These are phyloP conservation scores for Mantis religiosa DNA, from an alignment of 2,888 invertebrate species.

Conservation along the genomic window DNA sequence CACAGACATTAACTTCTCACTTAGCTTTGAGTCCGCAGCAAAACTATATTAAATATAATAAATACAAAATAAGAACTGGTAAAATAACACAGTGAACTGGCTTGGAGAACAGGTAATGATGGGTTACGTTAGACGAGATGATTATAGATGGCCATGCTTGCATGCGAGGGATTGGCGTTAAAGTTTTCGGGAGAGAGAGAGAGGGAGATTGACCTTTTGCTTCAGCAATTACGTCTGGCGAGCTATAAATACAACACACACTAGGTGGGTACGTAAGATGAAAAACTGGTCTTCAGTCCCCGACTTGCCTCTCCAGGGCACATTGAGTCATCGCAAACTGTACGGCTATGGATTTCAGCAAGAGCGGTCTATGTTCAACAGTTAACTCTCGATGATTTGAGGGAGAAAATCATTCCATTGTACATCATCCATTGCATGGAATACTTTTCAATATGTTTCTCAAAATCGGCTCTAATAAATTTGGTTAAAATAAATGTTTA, in stretches of 20 bases:
- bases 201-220: background rate
- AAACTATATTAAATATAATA: background rate
- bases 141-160: background rate
- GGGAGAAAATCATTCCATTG: no score
- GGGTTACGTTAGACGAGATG: background rate
- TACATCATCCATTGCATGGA: no score
- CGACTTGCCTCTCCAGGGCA: background rate
- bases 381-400: no score
- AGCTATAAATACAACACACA: background rate
- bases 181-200: background rate
- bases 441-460: no score
- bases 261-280: background rate
- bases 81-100: background rate
- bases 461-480: no score
- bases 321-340: background rate
- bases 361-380: background rate
- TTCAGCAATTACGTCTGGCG: background rate
- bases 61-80: background rate
- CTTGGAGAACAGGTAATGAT: background rate
- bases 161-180: background rate
- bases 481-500: no score
- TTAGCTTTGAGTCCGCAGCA: background rate
- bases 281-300: background rate
- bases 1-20: background rate
- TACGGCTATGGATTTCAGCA: background rate